Base-by-base conservation (phyloP, 2,797 vertebrate species). In the Acanthurus leucopareius region DNA sequence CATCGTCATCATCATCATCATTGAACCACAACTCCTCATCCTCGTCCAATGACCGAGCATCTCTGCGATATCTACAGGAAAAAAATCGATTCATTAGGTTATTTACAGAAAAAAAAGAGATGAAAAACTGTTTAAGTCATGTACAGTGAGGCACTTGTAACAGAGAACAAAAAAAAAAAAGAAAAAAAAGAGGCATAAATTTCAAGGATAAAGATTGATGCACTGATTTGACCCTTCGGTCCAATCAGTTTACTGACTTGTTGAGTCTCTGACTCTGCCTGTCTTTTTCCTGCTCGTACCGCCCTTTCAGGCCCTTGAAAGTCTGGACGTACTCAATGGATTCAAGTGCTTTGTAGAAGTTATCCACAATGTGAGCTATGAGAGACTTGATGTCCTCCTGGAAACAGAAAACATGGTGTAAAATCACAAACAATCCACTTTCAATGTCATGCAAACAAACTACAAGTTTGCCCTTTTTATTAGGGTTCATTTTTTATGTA, bases 11-110 rank as follows among this genome's bases (percentile, higher is more conserved):
- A 0, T 99, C 97, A 0, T 99, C 98, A 53, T 99, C 98, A 73
- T 99, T 98, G 91, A 99, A 98, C 98, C 98, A 99, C 94, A 98
- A 93, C 88, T 99, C 98, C 84, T 99, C 98, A 28, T 99, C 98
- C 28, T 99, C 97, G 38, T 99, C 97, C 88, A 99, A 76, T 0
- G 97, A 94, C 77, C 97, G 95, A 0, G 97, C 95, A 78, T 99
- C 98, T 86, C 98, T 96, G 35, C 98, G 97, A 86, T 97, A 99
- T 91, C 98, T 97, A 90, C 87, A 90, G 86, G 11, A 16, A 19
- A 14, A 22, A 58, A 9, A 7, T 5, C 1, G 28, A n/a, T 44
- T 61, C 2, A 28, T 68, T 1, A 53, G 14, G 2, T 38, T 11
- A 38, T 49, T n/a, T 61, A 32, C 32, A 63, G 49, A 62, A 61